phyloP scores from a whole-genome alignment of 2,888 invertebrate genomes.

The Linyphia triangularis region DNA sequence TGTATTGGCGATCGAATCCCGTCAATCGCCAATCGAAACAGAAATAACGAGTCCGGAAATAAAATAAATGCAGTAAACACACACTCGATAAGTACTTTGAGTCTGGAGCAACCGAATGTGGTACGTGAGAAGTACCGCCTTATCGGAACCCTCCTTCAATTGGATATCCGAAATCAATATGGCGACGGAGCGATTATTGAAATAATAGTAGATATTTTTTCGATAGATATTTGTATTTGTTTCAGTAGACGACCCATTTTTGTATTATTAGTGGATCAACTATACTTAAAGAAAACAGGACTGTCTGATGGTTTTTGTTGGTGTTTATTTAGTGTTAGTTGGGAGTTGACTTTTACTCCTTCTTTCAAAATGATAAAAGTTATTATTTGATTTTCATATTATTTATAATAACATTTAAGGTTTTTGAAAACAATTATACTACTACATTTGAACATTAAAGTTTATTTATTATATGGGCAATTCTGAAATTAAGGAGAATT shows the following conservation, averaged over 20 bases:
- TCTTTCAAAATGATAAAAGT: no score
- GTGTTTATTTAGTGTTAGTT: no score
- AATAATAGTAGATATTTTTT: constrained; percentile 14
- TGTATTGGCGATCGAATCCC: constrained; percentile 6
- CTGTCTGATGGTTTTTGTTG: no score
- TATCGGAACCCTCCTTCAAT: constrained; percentile 36
- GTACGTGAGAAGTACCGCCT: constrained; percentile 26
- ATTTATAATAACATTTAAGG: no score
- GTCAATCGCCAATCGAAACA: constrained; percentile 4
- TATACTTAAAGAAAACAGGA: not conserved
- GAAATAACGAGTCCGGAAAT: not conserved
- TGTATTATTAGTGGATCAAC: not conserved
- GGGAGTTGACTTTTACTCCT: no score
- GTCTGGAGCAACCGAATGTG: not conserved
- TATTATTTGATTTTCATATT: no score
- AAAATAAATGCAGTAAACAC: constrained; percentile 10
- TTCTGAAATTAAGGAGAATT: constrained; percentile 13
- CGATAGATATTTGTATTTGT: not conserved
- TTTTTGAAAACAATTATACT: no score
- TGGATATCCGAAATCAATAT: constrained; percentile 36
- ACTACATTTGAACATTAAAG: not conserved
- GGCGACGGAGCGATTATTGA: constrained; percentile 40
- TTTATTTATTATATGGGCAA: no score
- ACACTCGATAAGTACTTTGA: not conserved
- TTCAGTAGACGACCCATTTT: not conserved